Percentiles rank a stretch among this genome's conserved stretches.
Conservation (phyloP, 2,797 vertebrate genomes). For the Esox masquinongy region DNA sequence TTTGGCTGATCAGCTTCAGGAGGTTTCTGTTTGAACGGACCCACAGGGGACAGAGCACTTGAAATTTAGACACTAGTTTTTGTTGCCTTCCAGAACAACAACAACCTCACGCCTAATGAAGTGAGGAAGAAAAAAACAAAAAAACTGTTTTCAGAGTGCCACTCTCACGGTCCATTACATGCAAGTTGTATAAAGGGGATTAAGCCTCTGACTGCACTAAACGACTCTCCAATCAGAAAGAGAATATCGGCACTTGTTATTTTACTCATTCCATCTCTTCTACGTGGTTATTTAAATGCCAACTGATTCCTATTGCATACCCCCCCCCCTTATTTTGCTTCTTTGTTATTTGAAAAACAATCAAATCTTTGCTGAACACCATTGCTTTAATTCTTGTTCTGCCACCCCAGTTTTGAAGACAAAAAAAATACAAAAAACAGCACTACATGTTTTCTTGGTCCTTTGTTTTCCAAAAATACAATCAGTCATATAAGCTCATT, state of each 20-base stretch:
- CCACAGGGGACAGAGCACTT: slow-evolving; percentile 5
- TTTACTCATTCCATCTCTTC: neutral
- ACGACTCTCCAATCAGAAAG: slow-evolving; percentile 62
- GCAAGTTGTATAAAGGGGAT: slow-evolving; percentile 38
- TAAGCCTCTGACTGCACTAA: slow-evolving; percentile 40
- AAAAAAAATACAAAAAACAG: too few relatives aligned
- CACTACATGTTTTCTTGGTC: too few relatives aligned
- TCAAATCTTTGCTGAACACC: neutral
- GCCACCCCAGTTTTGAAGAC: too few relatives aligned
- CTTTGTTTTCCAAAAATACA: too few relatives aligned
- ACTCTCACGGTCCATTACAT: slow-evolving; percentile 38
- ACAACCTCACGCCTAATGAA: neutral
- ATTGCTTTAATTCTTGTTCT: neutral
- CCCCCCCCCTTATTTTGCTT: neutral
- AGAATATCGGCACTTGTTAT: slow-evolving; percentile 6
- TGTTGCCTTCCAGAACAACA: neutral
- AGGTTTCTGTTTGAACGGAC: neutral
- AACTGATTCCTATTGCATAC: neutral
- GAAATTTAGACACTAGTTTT: neutral
- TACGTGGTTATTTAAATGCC: neutral
- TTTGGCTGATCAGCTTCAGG: neutral
- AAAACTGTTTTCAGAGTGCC: slow-evolving; percentile 4
- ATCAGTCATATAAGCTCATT: neutral
- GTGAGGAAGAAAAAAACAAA: neutral
- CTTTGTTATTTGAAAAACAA: slow-evolving; percentile 17